Conservation (phyloP, 2,113 vertebrate species). For the Asarcornis scutulata region DNA sequence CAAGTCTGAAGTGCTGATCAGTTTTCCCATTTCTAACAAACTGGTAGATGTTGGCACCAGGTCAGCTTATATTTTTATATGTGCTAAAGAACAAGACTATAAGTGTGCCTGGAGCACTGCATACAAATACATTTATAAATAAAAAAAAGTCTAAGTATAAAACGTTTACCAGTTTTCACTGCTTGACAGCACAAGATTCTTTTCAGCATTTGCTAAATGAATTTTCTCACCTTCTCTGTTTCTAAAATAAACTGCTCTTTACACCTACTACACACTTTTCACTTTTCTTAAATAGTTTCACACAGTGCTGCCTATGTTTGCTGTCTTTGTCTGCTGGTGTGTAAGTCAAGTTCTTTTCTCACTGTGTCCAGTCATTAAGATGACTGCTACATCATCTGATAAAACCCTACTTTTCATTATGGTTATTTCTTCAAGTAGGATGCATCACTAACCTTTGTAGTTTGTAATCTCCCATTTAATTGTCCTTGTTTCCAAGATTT, state of each 20-base stretch:
- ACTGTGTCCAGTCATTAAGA: background rate
- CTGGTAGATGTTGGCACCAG: background rate
- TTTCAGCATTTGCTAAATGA: constrained; percentile 29
- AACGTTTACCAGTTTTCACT: constrained; percentile 1
- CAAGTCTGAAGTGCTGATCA: background rate
- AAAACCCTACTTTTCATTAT: background rate
- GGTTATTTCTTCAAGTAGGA: background rate
- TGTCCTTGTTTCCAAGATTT: background rate
- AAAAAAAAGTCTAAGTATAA: background rate
- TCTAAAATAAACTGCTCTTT: constrained; percentile 52
- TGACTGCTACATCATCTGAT: background rate
- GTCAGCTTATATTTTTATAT: background rate
- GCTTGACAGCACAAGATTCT: constrained; percentile 46
- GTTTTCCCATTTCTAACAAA: background rate
- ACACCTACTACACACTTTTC: constrained; percentile 20
- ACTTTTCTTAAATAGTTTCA: background rate
- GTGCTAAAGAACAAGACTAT: background rate
- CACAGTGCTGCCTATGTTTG: background rate
- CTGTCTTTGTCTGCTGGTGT: background rate
- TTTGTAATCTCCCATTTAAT: rapidly evolving
- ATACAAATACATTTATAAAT: constrained; percentile 6
- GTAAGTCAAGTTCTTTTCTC: background rate
- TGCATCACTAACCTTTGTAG: background rate
- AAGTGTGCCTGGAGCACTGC: background rate
- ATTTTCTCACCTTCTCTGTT: constrained; percentile 50